phyloP scores from a whole-genome alignment of 1,140 invertebrate species.

The Amyelois transitella region DNA sequence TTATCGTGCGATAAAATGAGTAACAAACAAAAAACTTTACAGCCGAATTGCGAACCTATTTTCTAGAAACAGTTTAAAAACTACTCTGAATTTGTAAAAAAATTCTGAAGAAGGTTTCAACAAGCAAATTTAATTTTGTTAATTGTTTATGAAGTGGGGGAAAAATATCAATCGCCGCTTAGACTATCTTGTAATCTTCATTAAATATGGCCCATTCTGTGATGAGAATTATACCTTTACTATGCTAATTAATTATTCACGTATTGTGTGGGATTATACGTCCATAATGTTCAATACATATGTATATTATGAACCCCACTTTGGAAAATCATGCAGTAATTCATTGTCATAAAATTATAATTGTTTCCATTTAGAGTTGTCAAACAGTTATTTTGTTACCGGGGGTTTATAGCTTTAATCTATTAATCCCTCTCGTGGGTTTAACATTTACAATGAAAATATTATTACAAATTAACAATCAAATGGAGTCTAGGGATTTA shows the following conservation, averaged over 20 bases:
- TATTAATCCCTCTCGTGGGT: too few relatives aligned
- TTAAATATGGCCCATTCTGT: neutral
- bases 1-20: too few relatives aligned
- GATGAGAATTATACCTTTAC: neutral
- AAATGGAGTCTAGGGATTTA: too few relatives aligned
- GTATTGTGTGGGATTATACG: neutral
- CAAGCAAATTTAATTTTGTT: too few relatives aligned
- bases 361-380: neutral
- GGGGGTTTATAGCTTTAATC: neutral
- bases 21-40: too few relatives aligned
- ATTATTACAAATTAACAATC: too few relatives aligned
- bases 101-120: too few relatives aligned
- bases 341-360: neutral
- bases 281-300: neutral
- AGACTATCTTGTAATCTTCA: neutral
- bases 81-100: too few relatives aligned
- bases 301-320: neutral
- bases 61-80: too few relatives aligned
- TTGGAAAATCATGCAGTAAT: neutral
- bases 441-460: too few relatives aligned
- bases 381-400: neutral
- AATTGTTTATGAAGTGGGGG: too few relatives aligned
- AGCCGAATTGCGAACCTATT: too few relatives aligned
- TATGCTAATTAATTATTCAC: neutral
- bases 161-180: neutral